Evolutionary conservation across 2,888 invertebrate genomes (phyloP).

Genomic region (Monoplex corrugatus): DNA sequence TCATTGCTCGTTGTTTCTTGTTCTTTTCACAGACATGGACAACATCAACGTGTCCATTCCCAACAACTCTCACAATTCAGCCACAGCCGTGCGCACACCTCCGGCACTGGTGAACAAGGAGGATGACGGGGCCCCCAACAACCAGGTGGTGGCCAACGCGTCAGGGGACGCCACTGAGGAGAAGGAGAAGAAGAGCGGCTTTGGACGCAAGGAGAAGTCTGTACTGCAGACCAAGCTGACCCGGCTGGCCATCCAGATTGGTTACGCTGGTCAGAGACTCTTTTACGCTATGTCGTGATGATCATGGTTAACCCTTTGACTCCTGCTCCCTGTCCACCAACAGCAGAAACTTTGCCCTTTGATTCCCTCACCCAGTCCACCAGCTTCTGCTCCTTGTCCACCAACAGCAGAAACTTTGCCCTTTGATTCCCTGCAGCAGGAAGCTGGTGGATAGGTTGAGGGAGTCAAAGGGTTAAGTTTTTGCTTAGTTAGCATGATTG

Average conservation of each 20-base stretch:
- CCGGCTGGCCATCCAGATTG: slow-evolving; percentile 99
- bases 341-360: too few species aligned
- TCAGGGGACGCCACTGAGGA: slow-evolving; percentile 61
- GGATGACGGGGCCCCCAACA: slow-evolving; percentile 46
- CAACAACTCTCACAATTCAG: slow-evolving; percentile 68
- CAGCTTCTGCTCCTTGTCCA: too few species aligned
- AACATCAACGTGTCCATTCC: slow-evolving; percentile 45
- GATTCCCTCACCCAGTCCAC: too few species aligned
- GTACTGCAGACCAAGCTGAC: slow-evolving; percentile 99
- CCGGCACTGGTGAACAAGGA: background rate
- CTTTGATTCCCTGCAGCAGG: too few species aligned
- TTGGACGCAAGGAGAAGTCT: slow-evolving; percentile 92
- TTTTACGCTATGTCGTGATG: too few species aligned
- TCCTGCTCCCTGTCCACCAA: too few species aligned
- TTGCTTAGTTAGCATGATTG: too few species aligned
- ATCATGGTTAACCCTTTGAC: too few species aligned
- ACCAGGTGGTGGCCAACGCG: slow-evolving; percentile 58
- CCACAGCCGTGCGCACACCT: background rate
- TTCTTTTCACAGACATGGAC: slow-evolving; percentile 38
- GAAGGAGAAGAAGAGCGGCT: slow-evolving; percentile 61
- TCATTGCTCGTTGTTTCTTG: slow-evolving; percentile 38
- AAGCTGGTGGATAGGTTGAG: too few species aligned
- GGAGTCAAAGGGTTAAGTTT: too few species aligned
- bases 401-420: too few species aligned
- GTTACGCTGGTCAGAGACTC: slow-evolving; percentile 99